These are phyloP conservation scores for Syrrhaptes paradoxus DNA, from an alignment of 2,113 vertebrate species.

Conservation along the genomic window DNA sequence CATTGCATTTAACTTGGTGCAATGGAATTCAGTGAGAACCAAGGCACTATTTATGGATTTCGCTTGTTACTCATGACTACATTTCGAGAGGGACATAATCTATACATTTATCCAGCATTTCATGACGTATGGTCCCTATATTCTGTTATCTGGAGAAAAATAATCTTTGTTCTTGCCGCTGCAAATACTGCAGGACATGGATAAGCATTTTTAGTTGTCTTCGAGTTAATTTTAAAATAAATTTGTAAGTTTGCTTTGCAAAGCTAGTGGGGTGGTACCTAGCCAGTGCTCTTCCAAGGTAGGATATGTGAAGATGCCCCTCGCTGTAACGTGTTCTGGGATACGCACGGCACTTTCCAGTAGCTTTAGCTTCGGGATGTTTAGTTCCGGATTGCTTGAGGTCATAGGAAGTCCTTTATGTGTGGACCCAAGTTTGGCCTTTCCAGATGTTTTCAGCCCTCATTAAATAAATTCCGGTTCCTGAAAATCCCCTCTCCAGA, in stretches of 20 bases:
- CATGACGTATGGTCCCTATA: background rate
- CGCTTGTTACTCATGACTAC: background rate
- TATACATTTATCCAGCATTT: background rate
- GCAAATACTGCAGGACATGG: background rate
- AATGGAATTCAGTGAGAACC: background rate
- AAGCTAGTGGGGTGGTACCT: background rate
- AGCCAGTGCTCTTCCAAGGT: background rate
- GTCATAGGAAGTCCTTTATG: conserved; percentile 50
- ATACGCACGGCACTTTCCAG: background rate
- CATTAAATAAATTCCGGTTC: conserved; percentile 41
- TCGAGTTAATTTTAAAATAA: background rate
- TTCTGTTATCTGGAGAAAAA: background rate
- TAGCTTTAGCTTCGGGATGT: background rate
- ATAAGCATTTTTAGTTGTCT: background rate
- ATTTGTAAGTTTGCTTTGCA: background rate
- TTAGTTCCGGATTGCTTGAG: background rate
- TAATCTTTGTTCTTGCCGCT: background rate
- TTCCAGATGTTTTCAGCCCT: conserved; percentile 37
- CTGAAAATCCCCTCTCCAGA: conserved; percentile 52
- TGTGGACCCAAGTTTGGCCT: conserved; percentile 13
- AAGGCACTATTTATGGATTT: background rate
- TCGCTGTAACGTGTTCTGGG: fast-evolving
- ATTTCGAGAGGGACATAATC: background rate
- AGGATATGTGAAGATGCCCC: background rate
- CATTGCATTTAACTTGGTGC: background rate